Evolutionary conservation across 2,797 vertebrate species (phyloP).

Genomic region (Rhinatrema bivittatum): DNA sequence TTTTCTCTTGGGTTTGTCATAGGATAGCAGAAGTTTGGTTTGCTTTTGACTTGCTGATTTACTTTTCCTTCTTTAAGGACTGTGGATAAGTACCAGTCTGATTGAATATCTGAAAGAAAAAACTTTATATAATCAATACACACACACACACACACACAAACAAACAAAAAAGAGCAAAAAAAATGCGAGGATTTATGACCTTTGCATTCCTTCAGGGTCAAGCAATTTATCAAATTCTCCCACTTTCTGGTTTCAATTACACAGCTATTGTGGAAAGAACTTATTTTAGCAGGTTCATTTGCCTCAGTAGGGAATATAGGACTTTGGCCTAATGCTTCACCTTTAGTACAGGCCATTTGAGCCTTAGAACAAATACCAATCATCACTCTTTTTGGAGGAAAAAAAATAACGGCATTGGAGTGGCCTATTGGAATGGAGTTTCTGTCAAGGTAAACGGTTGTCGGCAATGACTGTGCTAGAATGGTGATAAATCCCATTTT

Average conservation of each 20-base stretch:
- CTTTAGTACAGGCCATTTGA: slow-evolving; percentile 74
- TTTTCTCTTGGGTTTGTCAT: slow-evolving; percentile 10
- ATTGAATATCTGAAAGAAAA: slow-evolving; percentile 44
- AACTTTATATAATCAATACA: slow-evolving; percentile 57
- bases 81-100: slow-evolving; percentile 35
- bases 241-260: slow-evolving; percentile 99
- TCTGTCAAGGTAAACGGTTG: slow-evolving; percentile 73
- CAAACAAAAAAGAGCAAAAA: slow-evolving; percentile 32
- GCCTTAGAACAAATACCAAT: slow-evolving; percentile 74
- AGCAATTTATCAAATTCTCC: slow-evolving; percentile 97
- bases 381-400: slow-evolving; percentile 53
- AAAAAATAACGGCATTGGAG: slow-evolving; percentile 54
- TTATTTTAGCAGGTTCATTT: slow-evolving; percentile 99
- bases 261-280: slow-evolving; percentile 87
- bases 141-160: too few relatives aligned
- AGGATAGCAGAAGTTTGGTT: slow-evolving; percentile 15
- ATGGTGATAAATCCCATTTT: slow-evolving; percentile 98
- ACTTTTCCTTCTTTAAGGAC: slow-evolving; percentile 26
- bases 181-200: slow-evolving; percentile 90
- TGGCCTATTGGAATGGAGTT: slow-evolving; percentile 65
- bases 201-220: slow-evolving; percentile 95
- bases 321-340: slow-evolving; percentile 76
- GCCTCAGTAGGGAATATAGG: slow-evolving; percentile 88
- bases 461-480: slow-evolving; percentile 84
- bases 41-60: slow-evolving; percentile 33